phyloP scores from a whole-genome alignment of 2,113 vertebrate species.

The Benitochromis conjunctus region DNA sequence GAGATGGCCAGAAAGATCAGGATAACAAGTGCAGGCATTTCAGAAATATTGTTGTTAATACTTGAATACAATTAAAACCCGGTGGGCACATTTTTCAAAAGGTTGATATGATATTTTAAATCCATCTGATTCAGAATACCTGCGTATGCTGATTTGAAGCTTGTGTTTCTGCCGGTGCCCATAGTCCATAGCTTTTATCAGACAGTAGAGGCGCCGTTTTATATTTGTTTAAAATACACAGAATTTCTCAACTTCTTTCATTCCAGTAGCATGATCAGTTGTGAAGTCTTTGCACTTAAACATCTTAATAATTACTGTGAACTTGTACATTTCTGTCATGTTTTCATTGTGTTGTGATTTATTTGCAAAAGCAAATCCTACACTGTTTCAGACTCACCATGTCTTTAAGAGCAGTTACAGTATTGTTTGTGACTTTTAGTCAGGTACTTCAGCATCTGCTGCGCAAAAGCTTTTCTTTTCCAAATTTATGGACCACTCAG shows the following conservation, averaged over 20 bases:
- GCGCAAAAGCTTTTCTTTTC: background rate
- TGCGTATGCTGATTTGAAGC: background rate
- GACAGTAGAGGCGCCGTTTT: accelerated
- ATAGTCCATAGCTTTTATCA: background rate
- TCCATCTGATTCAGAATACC: background rate
- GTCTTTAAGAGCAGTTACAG: background rate
- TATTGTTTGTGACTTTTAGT: background rate
- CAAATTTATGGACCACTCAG: background rate
- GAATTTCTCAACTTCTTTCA: background rate
- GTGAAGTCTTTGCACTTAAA: background rate
- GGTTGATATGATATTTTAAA: background rate
- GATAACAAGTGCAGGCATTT: background rate
- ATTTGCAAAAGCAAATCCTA: background rate
- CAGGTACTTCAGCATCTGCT: background rate
- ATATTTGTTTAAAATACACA: background rate
- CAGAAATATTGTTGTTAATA: background rate
- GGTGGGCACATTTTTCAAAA: background rate
- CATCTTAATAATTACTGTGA: background rate
- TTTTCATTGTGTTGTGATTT: background rate
- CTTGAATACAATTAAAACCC: background rate
- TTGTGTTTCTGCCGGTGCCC: background rate
- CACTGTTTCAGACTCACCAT: background rate
- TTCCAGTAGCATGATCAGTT: background rate
- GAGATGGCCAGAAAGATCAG: background rate
- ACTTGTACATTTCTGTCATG: background rate